phyloP scores from a whole-genome alignment of 1,140 invertebrate genomes.

The Pseudomyrmex cubaensis region DNA sequence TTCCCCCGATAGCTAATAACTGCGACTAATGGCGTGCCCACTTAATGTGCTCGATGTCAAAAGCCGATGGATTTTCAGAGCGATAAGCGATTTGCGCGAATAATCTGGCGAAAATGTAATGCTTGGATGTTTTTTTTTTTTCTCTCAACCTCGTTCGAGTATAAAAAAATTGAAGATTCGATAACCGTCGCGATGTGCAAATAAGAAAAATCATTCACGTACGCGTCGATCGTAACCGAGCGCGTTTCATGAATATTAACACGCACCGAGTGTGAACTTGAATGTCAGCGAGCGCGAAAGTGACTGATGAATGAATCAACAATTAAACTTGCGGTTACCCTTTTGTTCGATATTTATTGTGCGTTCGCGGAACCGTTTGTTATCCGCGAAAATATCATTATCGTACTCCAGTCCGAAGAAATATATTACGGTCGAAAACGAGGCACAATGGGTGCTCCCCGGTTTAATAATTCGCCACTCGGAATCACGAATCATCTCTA shows the following conservation, averaged over 20 bases:
- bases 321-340: background rate
- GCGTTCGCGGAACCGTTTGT: background rate
- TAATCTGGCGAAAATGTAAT: too few species aligned
- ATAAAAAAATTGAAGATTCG: background rate
- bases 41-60: constrained; percentile 21
- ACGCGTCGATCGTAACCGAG: background rate
- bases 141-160: too few species aligned
- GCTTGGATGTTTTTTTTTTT: too few species aligned
- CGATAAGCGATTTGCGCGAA: background rate
- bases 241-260: background rate
- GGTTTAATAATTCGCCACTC: constrained; percentile 50
- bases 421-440: background rate
- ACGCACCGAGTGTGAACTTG: background rate
- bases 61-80: constrained; percentile 15
- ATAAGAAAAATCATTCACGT: background rate
- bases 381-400: constrained; percentile 22
- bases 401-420: background rate
- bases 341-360: constrained; percentile 29
- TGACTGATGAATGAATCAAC: background rate
- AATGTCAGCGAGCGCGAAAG: constrained; percentile 22
- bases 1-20: constrained; percentile 48
- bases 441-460: constrained; percentile 3
- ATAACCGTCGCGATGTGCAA: background rate
- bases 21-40: constrained; percentile 38
- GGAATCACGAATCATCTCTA: constrained; percentile 37